Evolutionary conservation across 2,888 invertebrate genomes (phyloP).

Genomic region (Sipha maydis): DNA sequence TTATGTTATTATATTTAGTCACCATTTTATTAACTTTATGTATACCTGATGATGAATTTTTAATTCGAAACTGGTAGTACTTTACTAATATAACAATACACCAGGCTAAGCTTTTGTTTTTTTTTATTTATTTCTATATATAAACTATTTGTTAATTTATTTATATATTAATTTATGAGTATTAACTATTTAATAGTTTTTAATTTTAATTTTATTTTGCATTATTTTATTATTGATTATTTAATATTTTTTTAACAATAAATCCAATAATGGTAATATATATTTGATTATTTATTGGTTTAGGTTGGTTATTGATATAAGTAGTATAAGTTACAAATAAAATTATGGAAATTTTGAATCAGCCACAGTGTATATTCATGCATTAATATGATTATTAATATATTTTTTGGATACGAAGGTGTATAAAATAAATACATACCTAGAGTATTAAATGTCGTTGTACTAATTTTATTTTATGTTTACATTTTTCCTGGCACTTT

Average conservation of each 20-base stretch:
- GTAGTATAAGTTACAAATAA: background rate
- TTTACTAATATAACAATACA: no score
- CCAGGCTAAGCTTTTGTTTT: no score
- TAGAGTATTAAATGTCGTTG: slow-evolving; percentile 19
- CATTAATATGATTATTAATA: background rate
- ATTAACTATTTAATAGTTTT: no score
- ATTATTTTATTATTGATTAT: no score
- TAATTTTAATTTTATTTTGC: no score
- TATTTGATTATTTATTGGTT: background rate
- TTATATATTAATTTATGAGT: no score
- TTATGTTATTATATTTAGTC: no score
- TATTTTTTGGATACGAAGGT: slow-evolving; percentile 9
- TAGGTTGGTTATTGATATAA: background rate
- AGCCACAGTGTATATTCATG: background rate
- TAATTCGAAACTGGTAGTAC: no score
- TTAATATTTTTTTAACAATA: background rate
- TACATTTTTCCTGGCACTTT: slow-evolving; percentile 33
- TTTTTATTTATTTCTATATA: no score
- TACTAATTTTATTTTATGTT: slow-evolving; percentile 51
- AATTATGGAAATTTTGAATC: background rate
- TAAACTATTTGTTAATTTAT: no score
- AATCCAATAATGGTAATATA: background rate
- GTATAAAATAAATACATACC: slow-evolving; percentile 5
- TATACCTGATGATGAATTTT: no score
- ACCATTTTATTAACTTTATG: no score